Evolutionary conservation across 2,113 vertebrate genomes (phyloP).

Genomic region (Myrmecophaga tridactyla): DNA sequence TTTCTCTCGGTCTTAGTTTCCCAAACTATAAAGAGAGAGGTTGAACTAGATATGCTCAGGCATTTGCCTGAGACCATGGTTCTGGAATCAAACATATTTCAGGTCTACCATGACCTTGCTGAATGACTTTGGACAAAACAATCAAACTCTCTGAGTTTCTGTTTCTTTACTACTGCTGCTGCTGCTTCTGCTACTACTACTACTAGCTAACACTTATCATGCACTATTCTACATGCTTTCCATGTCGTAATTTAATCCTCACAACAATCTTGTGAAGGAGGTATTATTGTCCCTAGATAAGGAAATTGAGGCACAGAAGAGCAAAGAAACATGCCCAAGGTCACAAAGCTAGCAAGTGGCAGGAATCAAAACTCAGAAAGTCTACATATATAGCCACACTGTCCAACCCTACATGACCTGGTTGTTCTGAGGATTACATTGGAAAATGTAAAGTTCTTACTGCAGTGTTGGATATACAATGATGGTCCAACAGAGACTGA

Average conservation of each 20-base stretch:
- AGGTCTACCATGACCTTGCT: background rate
- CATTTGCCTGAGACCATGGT: background rate
- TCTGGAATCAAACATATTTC: background rate
- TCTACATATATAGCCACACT: background rate
- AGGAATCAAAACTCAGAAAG: background rate
- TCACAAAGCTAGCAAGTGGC: background rate
- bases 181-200: too few species aligned
- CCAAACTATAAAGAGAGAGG: background rate
- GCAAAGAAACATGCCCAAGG: conserved; percentile 13
- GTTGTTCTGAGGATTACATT: background rate
- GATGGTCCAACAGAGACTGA: background rate
- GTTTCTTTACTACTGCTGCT: background rate
- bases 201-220: background rate
- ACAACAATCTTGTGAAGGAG: background rate
- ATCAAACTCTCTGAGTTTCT: background rate
- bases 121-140: background rate
- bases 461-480: background rate
- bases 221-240: conserved; percentile 9
- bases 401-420: background rate
- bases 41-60: background rate
- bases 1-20: conserved; percentile 7
- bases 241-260: background rate
- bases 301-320: conserved; percentile 15
- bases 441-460: background rate
- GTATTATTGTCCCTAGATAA: background rate